phyloP scores from a whole-genome alignment of 2,888 invertebrate species.

The Noctua janthe region DNA sequence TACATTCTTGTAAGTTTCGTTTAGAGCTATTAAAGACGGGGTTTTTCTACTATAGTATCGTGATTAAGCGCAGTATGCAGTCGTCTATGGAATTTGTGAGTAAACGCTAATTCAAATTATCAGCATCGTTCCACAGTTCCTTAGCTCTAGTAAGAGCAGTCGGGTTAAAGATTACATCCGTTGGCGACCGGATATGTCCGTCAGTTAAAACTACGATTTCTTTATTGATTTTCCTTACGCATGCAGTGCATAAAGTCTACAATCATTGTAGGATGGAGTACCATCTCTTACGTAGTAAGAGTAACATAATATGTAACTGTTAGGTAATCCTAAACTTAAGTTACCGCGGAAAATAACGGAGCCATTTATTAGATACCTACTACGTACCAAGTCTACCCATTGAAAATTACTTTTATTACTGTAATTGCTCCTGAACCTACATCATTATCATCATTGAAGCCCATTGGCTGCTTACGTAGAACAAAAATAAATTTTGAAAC shows the following conservation, averaged over 20 bases:
- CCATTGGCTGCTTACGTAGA: background rate
- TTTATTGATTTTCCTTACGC: conserved; percentile 12
- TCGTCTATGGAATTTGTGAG: background rate
- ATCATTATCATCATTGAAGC: background rate
- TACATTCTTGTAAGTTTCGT: background rate
- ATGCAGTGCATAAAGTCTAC: conserved; percentile 5
- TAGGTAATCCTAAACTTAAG: conserved; percentile 19
- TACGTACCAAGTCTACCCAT: background rate
- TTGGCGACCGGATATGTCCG: background rate
- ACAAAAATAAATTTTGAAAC: background rate
- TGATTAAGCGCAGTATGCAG: conserved; percentile 8
- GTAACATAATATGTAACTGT: background rate
- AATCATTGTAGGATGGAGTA: background rate
- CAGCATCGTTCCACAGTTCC: conserved; percentile 12
- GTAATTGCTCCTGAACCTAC: background rate
- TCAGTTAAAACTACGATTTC: conserved; percentile 17
- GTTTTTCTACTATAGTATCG: background rate
- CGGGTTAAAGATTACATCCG: conserved; percentile 37
- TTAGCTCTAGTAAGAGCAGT: conserved; percentile 5
- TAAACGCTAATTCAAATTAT: conserved; percentile 10
- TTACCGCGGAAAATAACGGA: background rate
- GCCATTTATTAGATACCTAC: background rate
- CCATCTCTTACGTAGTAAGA: background rate
- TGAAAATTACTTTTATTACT: conserved; percentile 4
- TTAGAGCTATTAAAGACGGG: background rate